Percentiles rank a stretch among this genome's conserved stretches.
These are phyloP conservation scores for Numenius arquata DNA, from an alignment of 2,113 vertebrate species.

Conservation along the genomic window DNA sequence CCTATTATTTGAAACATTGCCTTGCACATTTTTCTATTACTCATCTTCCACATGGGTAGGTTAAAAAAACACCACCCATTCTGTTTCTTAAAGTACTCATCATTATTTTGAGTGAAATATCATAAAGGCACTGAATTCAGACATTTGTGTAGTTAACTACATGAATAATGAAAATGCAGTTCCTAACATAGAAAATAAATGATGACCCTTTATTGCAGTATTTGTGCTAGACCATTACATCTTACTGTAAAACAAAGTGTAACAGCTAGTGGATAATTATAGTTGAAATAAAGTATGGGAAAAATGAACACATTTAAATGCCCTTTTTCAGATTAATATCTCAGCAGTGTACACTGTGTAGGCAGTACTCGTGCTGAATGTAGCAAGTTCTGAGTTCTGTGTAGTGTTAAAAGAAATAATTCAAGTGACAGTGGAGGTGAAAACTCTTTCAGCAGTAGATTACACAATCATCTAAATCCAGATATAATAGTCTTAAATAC, in stretches of 20 bases:
- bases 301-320: constrained; percentile 49
- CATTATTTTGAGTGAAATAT: constrained; percentile 27
- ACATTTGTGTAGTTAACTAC: constrained; percentile 30
- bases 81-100: background rate
- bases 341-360: constrained; percentile 8
- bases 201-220: constrained; percentile 32
- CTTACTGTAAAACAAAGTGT: constrained; percentile 64
- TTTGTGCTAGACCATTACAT: constrained; percentile 52
- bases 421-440: background rate
- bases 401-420: background rate
- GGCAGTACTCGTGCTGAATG: constrained; percentile 8
- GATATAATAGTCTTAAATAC: background rate
- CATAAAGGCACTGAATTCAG: constrained; percentile 30
- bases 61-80: background rate
- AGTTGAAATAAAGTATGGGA: constrained; percentile 32
- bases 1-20: background rate
- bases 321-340: constrained; percentile 51
- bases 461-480: background rate
- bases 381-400: constrained; percentile 10
- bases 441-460: background rate
- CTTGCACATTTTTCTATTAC: background rate
- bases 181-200: constrained; percentile 46
- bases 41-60: background rate
- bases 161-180: constrained; percentile 21
- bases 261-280: constrained; percentile 67